Evolutionary conservation across 2,888 invertebrate species (phyloP), one percentile per base, ranked within the genome.

Genomic region (Lycia hirtaria): DNA sequence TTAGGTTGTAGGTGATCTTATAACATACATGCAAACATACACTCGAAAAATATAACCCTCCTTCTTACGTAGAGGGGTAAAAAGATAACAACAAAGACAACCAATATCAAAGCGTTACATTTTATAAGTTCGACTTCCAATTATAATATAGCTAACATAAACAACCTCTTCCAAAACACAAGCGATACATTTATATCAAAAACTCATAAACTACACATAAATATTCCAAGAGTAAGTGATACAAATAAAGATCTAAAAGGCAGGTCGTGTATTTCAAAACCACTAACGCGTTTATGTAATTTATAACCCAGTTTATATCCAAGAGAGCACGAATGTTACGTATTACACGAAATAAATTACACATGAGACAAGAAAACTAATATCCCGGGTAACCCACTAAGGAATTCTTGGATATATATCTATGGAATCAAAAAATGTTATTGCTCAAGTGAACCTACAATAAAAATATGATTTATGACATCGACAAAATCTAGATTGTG

Each of bases 331-430:
- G 26, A 47, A 38, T 40, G 19, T 24, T 53, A 38, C 40, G 41
- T 61, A 64, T 59, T 63, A 70, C 57, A 65, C 47, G 59, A 66
- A 65, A 69, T 70, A 70, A 74, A 76, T 77, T 70, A 72, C 68
- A 64, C 52, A 47, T 64, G 63, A 66, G 65, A 69, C 66, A 51
- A 64, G 67, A 65, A 71, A 74, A 72, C 69, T 73, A 75, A 78
- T 77, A 70, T 67, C 68, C 67, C 57, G 55, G 40, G 56, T 60
- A 66, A 73, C 62, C 62, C 67, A 59, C 65, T 51, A 28, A 65
- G 60, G 65, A 69, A 71, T 66, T 58, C 52, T 40, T 35, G 57
- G 55, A 53, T 51, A 64, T 70, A 71, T 70, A 69, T 64, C 49
- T 53, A 55, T 67, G 65, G 62, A 50, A 49, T 62, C 67, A 58